Base-by-base conservation (phyloP, 2,888 invertebrate species). In the Synergus japonicus region DNA sequence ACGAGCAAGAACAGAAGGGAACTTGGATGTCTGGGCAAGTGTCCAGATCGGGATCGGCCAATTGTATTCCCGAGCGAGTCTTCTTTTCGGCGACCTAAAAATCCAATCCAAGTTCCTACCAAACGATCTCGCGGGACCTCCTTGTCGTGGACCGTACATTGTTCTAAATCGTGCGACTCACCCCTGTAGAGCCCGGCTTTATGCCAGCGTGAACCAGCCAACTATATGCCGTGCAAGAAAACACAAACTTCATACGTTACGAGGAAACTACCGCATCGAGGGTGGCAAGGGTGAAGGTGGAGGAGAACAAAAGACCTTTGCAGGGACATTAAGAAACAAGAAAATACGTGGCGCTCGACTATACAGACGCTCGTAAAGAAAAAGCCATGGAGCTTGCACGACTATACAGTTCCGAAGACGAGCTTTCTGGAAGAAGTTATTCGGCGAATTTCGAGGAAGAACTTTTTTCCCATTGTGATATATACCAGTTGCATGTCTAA, bases 281-380 rank as follows among this genome's bases (percentile, higher is more conserved):
- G 65, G 76, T 58, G 44, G 58, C 63, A 43, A 79, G 78, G 82
- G 84, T 83, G 65, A 76, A 66, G 44, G 46, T 65, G 64, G 78
- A 77, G 81, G 84, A 83, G 84, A 88, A 88, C 87, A 88, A 87
- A 88, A 85, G 87, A 88, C 81, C 85, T 84, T 82, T 85, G 80
- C 80, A 81, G 82, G 82, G 82, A 85, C 87, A 87, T 87, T 86
- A 86, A 86, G 87, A 84, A 86, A 85, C 84, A 84, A 79, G 85
- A 88, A 87, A 87, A 88, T 88, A 88, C 85, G 86, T 83, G 84
- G 79, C 79, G 81, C 83, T 76, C 81, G 76, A 58, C 64, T 69
- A 65, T 54, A 69, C 77, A 63, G 69, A 69, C 76, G 79, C 37
- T 65, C 69, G 69, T 79, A 77, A 76, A 79, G 79, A 79, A 79